Percentiles rank a stretch among this genome's conserved stretches.
Evolutionary conservation across 2,797 vertebrate species (phyloP).

Genomic region (Pantherophis vulpinus): DNA sequence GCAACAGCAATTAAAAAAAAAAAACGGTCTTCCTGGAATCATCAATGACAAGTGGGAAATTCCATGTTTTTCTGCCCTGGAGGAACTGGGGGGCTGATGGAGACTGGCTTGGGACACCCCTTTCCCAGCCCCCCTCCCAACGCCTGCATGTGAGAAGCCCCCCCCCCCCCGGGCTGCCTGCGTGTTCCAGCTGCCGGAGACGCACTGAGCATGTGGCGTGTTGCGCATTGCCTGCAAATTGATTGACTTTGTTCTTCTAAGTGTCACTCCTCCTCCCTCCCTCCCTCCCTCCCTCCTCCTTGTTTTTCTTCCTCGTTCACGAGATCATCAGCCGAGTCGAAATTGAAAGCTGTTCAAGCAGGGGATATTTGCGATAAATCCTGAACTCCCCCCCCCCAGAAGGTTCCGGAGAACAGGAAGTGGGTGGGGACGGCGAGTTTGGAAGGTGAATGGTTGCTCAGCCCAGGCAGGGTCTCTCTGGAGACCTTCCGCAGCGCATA

Average conservation of each 20-base stretch:
- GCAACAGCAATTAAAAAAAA: neutral
- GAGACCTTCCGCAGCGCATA: neutral
- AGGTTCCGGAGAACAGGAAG: neutral
- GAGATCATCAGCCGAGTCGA: slow-evolving; percentile 7
- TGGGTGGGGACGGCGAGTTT: neutral
- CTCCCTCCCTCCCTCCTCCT: neutral
- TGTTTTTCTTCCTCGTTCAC: neutral
- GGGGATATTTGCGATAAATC: neutral
- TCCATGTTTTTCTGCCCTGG: neutral
- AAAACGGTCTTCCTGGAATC: neutral
- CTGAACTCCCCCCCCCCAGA: no score
- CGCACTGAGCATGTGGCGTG: rapidly evolving
- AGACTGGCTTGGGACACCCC: neutral
- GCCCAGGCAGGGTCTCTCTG: neutral
- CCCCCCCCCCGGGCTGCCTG: no score
- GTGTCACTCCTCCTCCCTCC: neutral
- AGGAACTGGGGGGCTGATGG: neutral
- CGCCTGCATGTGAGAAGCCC: neutral
- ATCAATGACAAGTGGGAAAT: neutral
- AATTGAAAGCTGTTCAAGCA: slow-evolving; percentile 13
- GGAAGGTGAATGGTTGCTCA: neutral
- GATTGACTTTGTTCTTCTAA: neutral
- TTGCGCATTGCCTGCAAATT: neutral
- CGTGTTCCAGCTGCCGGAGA: neutral
- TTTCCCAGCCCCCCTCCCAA: neutral